Evolutionary conservation across 2,888 invertebrate genomes (phyloP).

Genomic region (Mesorhabditis sp.): DNA sequence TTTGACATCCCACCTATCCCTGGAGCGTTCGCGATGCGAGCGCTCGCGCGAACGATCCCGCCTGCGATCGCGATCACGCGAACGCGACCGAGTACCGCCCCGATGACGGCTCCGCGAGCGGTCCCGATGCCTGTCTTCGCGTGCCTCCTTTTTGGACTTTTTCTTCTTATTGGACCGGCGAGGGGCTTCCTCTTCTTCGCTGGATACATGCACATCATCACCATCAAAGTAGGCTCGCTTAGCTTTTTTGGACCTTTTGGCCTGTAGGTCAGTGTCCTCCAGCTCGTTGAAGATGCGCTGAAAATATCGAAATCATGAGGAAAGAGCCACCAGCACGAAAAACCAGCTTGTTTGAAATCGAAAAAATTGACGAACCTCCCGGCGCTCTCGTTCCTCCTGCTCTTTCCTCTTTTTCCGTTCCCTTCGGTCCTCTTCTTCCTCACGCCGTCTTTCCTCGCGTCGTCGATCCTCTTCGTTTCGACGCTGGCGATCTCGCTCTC

Average conservation of each 20-base stretch:
- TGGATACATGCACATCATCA: neutral
- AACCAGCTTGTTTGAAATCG: no score
- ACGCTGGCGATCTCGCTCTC: slow-evolving; percentile 10
- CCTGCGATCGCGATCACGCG: slow-evolving; percentile 27
- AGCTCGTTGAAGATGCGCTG: no score
- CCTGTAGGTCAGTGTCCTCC: no score
- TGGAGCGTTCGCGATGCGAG: neutral
- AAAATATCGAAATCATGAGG: no score
- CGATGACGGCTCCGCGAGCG: slow-evolving; percentile 10
- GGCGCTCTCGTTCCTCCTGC: no score
- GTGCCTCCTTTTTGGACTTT: slow-evolving; percentile 12
- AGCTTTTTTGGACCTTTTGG: neutral
- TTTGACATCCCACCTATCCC: neutral
- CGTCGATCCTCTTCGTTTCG: neutral
- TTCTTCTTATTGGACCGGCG: no score
- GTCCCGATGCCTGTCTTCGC: slow-evolving; percentile 7
- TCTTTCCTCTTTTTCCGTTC: no score
- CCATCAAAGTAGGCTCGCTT: neutral
- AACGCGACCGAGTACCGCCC: slow-evolving; percentile 15
- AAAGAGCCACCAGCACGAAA: no score
- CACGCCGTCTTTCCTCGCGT: neutral
- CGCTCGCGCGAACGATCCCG: slow-evolving; percentile 10
- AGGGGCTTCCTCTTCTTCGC: neutral
- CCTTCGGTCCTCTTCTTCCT: no score
- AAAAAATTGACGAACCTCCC: no score